Evolutionary conservation across 37 sponge, comb jelly and placozoan species (phyloP), one percentile per base, ranked within the genome.

Genomic region (Cliona cf. orientalis): DNA sequence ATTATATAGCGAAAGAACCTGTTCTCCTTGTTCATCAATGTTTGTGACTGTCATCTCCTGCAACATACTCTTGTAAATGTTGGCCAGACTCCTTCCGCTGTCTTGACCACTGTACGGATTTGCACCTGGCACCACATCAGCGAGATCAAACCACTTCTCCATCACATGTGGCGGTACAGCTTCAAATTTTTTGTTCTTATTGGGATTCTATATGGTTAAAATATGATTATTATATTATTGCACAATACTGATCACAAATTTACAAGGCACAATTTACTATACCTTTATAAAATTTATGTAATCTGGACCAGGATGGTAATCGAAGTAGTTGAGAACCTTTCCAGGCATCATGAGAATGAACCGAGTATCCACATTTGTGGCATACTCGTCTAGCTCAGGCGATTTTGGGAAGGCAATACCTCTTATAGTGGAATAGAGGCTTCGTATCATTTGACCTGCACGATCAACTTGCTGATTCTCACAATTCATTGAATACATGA

Each of bases 81-180:
- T 22, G 3, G 89, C 75, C 42, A 88, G 26, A 61, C 89, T 88
- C 43, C 82, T 81, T 40, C 89, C 89, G 38, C 69, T 82, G 9
- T 81, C 83, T 69, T 66, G 62, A 2, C 77, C 83, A 37, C 58
- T 76, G 22, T 82, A 35, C 32, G 69, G 76, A 32, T 82, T 46
- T 37, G 68, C 3, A 23, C 89, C 72, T 28, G 83, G 83, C 21
- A 88, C 62, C 14, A 40, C 70, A 82, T 88, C 89, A 5, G 83
- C 89, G 22, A 88, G 68, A 22, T 67, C 58, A 43, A 88, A 88
- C 71, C 82, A 60, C 41, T 88, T 88, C 43, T 88, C 83, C 83
- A 82, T 81, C 35, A 81, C 76, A 49, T 69, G 66, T 11, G 78
- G 83, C 31, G 89, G 89, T 6, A 71, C 72, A 45, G 44, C 72